These are phyloP conservation scores for Phrynocephalus versicolor DNA, from an alignment of 2,113 vertebrate species.

Conservation along the genomic window DNA sequence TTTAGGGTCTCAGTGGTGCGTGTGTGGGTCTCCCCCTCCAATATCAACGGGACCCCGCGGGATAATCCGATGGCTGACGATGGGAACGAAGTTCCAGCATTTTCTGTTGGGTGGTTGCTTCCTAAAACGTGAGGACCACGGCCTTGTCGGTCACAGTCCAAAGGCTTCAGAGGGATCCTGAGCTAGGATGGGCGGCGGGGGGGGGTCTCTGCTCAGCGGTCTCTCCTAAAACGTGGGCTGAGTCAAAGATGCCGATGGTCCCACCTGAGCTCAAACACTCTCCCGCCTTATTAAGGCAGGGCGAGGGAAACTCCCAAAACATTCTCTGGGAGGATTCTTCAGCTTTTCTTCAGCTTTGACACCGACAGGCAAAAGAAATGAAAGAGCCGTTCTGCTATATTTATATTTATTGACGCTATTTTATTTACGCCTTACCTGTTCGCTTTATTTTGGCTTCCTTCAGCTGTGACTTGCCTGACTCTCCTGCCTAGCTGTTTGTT, in stretches of 20 bases:
- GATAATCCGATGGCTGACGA: not conserved
- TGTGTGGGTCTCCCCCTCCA: too few species aligned
- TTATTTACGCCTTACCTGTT: not conserved
- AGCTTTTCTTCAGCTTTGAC: not conserved
- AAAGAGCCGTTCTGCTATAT: not conserved
- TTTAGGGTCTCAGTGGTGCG: too few species aligned
- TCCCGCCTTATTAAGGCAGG: not conserved
- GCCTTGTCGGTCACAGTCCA: not conserved
- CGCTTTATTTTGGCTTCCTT: not conserved
- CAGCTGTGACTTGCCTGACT: not conserved
- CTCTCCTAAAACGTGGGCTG: not conserved
- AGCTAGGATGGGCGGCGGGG: too few species aligned
- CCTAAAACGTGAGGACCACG: too few species aligned
- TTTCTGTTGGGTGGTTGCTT: not conserved
- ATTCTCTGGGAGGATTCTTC: not conserved
- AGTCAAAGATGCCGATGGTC: not conserved
- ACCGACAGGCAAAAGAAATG: not conserved
- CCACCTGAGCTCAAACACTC: not conserved
- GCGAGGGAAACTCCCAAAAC: not conserved
- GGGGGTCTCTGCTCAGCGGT: not conserved
- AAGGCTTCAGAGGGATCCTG: too few species aligned
- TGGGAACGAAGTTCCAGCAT: not conserved
- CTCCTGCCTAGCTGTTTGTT: not conserved
- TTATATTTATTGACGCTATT: not conserved
- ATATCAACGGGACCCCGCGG: not conserved